Conservation (phyloP, 2,113 vertebrate genomes). For the Cynocephalus volans region DNA sequence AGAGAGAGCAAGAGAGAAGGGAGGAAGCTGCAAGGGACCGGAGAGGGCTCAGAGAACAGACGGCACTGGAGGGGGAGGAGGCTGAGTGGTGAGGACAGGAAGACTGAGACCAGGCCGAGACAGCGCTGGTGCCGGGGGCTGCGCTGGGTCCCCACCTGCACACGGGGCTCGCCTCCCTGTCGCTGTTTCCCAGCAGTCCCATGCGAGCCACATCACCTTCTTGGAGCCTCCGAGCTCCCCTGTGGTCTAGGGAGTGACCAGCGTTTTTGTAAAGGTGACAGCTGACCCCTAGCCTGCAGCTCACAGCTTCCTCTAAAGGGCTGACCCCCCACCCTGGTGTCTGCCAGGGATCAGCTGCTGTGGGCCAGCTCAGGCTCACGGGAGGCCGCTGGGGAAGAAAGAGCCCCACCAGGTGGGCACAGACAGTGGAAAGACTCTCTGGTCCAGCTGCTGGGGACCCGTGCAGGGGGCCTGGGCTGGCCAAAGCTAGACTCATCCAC, state of each 20-base stretch:
- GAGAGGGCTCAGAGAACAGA: neutral
- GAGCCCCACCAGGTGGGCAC: neutral
- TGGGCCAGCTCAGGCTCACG: neutral
- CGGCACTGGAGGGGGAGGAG: neutral
- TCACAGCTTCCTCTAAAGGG: neutral
- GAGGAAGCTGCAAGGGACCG: neutral
- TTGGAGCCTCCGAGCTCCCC: neutral
- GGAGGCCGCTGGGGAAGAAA: neutral
- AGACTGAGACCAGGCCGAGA: fast-evolving
- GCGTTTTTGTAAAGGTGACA: neutral
- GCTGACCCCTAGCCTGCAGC: neutral
- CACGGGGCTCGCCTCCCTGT: fast-evolving
- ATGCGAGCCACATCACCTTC: neutral
- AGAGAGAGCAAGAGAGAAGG: neutral
- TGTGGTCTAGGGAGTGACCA: neutral
- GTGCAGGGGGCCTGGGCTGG: neutral
- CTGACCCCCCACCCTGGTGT: neutral
- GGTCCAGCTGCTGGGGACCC: neutral
- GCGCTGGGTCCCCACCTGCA: neutral
- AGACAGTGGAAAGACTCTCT: neutral
- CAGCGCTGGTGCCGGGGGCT: fast-evolving
- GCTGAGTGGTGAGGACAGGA: fast-evolving
- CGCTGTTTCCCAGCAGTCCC: neutral
- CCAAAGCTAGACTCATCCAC: neutral
- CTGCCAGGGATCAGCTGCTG: neutral